phyloP scores from a whole-genome alignment of 1,140 invertebrate species.

The Drosophila carrolli region DNA sequence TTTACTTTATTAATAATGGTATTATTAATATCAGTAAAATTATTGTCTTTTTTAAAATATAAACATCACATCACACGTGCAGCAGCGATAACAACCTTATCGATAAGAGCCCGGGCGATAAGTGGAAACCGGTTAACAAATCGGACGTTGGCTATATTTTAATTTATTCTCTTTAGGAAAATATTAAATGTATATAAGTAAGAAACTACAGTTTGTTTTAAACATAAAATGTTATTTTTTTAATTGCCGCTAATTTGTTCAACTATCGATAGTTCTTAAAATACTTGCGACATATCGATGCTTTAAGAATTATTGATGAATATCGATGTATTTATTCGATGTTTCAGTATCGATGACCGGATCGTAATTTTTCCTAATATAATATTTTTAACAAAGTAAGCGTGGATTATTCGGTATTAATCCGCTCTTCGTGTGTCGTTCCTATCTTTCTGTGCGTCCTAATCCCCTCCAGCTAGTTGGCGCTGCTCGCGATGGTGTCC shows the following conservation, averaged over 20 bases:
- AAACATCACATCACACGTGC: slow-evolving; percentile 33
- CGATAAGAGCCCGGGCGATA: slow-evolving; percentile 8
- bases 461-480: not conserved
- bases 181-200: no score
- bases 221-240: no score
- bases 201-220: no score
- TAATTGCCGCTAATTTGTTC: no score
- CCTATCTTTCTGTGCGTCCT: not conserved
- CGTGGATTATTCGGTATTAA: not conserved
- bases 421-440: not conserved
- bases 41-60: not conserved
- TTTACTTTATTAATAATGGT: slow-evolving; percentile 23
- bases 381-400: not conserved
- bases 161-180: no score
- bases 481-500: slow-evolving; percentile 44
- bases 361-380: slow-evolving; percentile 1
- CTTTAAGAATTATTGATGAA: no score
- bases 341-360: no score
- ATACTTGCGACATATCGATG: no score
- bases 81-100: slow-evolving; percentile 6
- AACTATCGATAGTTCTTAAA: no score
- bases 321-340: no score
- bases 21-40: not conserved
- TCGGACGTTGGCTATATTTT: no score
- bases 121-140: not conserved